Evolutionary conservation across 2,113 vertebrate species (phyloP).

Genomic region (Hyla sarda): DNA sequence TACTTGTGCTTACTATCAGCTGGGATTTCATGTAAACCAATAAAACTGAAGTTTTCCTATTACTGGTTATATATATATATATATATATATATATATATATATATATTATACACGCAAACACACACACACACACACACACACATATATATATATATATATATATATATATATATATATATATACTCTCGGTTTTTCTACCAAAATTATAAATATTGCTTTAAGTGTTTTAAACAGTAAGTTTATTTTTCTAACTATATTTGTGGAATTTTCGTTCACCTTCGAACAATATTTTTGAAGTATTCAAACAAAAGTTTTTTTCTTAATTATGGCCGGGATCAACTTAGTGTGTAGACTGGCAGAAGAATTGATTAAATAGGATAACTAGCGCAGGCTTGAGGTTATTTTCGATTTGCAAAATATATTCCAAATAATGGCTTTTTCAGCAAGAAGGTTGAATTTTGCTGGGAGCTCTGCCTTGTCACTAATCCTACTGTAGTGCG

Average conservation of each 20-base stretch:
- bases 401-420: not conserved
- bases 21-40: not conserved
- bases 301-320: not conserved
- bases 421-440: slow-evolving; percentile 11
- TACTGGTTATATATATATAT: not conserved
- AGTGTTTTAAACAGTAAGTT: not conserved
- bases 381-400: not conserved
- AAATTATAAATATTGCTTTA: not conserved
- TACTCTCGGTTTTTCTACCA: no score
- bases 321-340: not conserved
- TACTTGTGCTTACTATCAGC: not conserved
- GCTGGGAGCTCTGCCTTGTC: slow-evolving; percentile 1
- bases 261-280: not conserved
- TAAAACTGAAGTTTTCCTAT: not conserved
- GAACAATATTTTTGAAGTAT: not conserved
- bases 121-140: no score
- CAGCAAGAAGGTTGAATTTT: not conserved
- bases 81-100: no score
- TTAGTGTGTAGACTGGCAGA: not conserved
- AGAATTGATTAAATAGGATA: not conserved
- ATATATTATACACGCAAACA: no score
- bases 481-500: slow-evolving; percentile 18
- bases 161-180: no score
- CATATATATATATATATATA: no score
- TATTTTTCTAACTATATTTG: not conserved